phyloP scores from a whole-genome alignment of 2,888 invertebrate species.

The Omphaloscelis lunosa region DNA sequence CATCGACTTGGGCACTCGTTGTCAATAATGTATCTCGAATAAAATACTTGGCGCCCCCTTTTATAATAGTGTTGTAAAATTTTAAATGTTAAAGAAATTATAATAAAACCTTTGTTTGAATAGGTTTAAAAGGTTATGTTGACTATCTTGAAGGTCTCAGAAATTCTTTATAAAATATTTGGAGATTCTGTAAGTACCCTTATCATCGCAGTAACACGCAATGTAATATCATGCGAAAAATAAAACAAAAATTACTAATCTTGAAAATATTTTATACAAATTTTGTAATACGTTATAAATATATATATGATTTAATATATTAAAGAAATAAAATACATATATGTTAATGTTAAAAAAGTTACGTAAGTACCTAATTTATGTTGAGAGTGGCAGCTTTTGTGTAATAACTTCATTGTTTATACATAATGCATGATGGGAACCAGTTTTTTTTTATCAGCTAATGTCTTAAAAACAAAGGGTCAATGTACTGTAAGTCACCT shows the following conservation, averaged over 20 bases:
- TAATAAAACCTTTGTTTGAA: not conserved
- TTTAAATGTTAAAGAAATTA: not conserved
- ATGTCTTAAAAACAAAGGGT: not conserved
- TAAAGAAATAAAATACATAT: too few relatives aligned
- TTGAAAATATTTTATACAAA: slow-evolving; percentile 5
- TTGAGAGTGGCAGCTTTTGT: slow-evolving; percentile 16
- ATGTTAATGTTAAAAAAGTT: slow-evolving; percentile 2
- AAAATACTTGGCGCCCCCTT: not conserved
- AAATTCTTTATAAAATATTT: not conserved
- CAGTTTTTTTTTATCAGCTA: not conserved
- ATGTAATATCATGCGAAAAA: not conserved
- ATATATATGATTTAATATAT: not conserved
- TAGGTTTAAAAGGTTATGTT: not conserved
- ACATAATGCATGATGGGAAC: not conserved
- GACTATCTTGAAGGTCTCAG: not conserved
- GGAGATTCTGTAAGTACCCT: not conserved
- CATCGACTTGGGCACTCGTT: not conserved
- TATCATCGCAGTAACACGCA: not conserved
- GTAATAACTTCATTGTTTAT: slow-evolving; percentile 22
- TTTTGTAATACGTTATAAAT: slow-evolving; percentile 1
- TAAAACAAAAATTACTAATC: not conserved
- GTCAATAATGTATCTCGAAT: slow-evolving; percentile 5
- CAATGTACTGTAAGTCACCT: not conserved
- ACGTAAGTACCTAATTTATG: not conserved
- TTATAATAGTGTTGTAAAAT: not conserved